These are phyloP conservation scores for Phenganax stokvisi DNA, from an alignment of 92 coral and sea anemone genomes.

Conservation along the genomic window DNA sequence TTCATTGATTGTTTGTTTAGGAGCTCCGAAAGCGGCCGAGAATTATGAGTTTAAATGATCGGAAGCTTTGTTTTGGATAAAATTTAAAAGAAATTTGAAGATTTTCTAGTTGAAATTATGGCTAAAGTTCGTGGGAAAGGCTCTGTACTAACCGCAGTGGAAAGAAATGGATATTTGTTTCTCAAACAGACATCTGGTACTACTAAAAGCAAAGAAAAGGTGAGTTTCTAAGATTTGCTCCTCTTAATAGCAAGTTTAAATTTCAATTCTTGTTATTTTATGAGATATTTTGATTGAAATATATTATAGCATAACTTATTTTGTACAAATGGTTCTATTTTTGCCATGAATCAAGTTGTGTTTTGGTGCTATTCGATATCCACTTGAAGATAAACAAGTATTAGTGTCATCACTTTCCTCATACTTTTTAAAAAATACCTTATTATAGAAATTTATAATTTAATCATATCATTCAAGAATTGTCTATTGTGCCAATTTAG, in stretches of 20 bases:
- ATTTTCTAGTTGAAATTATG: background rate
- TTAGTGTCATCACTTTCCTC: too few species aligned
- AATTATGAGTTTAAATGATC: background rate
- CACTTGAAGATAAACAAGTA: too few species aligned
- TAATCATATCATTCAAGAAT: too few species aligned
- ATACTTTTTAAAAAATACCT: too few species aligned
- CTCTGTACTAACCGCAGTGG: background rate
- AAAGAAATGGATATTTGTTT: conserved; percentile 14
- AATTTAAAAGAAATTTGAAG: background rate
- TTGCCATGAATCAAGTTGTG: too few species aligned
- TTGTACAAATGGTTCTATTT: too few species aligned
- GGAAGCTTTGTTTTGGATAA: background rate
- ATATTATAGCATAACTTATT: too few species aligned
- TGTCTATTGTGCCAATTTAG: too few species aligned
- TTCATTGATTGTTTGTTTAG: too few species aligned
- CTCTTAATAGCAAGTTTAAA: background rate
- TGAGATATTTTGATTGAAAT: background rate
- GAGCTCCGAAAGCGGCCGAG: background rate
- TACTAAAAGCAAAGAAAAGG: background rate
- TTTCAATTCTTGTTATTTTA: background rate
- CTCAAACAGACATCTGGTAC: background rate
- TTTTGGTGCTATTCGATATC: too few species aligned
- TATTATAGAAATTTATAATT: too few species aligned
- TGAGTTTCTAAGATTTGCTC: background rate
- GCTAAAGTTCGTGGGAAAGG: background rate